Base-by-base conservation (phyloP, 2,888 invertebrate species). In the Malacosoma neustria region DNA sequence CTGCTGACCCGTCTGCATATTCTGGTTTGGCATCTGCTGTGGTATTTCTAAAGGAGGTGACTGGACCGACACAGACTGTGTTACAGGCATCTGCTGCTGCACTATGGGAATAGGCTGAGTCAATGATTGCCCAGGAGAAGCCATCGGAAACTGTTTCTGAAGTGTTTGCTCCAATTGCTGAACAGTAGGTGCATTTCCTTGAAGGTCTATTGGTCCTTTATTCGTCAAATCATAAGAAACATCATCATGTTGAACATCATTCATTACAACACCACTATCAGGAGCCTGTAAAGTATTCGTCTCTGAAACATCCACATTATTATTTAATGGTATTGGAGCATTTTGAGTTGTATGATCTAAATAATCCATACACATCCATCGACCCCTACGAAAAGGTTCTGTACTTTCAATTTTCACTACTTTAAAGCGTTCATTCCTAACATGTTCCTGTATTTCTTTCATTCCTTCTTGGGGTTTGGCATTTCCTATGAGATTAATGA, bases 361-460 rank as follows among this genome's bases (percentile, higher is more conserved):
- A 74, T 95, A 97, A 76, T 97, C 97, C 92, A 95, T 94, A 75
- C 97, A 97, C 75, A 92, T 92, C 97, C 97, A 97, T 53, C 97
- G 88, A 14, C 97, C 97, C 40, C 97, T 89, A 54, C 93, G 92
- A 67, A 96, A 96, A 11, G 97, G 96, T 77, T 96, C 95, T n/a
- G 95, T 95, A 56, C 95, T 96, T 80, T 96, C 96, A 55, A 97
- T 96, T 88, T 97, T 97, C 30, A 97, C 97, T 56, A 97, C 96
- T 88, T 95, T 95, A 79, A 97, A 97, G 48, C 97, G 88, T 75
- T 93, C 93, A 75, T 92, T 93, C 57, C 92, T 89, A 68, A 91
- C 91, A 71, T 91, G 91, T 61, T 91, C 89, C 70, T 92, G 91
- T 61, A 91, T 89, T 61, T 84, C 81, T 82, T 84, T 76, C 87